Percentiles rank a stretch among this genome's conserved stretches.
Evolutionary conservation across 2,797 vertebrate genomes (phyloP).

Genomic region (Pogoniulus pusillus): DNA sequence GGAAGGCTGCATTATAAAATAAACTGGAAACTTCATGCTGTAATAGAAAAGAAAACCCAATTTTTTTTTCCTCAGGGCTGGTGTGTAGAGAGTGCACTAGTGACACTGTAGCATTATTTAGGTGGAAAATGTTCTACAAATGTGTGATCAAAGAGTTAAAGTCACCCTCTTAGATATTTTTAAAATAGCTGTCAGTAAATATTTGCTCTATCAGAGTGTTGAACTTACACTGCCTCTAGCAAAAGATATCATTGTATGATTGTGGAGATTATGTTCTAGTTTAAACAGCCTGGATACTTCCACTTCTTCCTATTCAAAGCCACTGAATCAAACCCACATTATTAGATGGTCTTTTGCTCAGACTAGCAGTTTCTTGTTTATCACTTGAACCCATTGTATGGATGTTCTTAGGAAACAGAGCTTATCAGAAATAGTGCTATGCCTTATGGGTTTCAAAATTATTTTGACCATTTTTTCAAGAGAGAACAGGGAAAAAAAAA

Average conservation of each 20-base stretch:
- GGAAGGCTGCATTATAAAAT: background rate
- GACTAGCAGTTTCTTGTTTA: background rate
- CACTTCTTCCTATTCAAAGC: background rate
- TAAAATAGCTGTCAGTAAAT: background rate
- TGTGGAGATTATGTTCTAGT: background rate
- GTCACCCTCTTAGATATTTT: background rate
- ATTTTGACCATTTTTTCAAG: background rate
- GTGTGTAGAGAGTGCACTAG: background rate
- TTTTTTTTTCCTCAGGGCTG: background rate
- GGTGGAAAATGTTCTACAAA: background rate
- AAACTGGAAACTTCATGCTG: background rate
- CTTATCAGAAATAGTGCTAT: background rate
- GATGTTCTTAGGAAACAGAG: background rate
- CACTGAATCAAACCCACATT: background rate
- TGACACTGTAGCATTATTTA: background rate
- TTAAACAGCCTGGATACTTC: background rate
- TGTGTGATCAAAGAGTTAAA: background rate
- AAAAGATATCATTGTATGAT: background rate
- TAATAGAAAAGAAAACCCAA: background rate
- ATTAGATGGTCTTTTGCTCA: background rate
- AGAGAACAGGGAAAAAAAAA: background rate
- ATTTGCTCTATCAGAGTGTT: background rate
- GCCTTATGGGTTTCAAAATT: background rate
- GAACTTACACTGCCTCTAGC: background rate
- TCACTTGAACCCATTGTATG: background rate